Conservation (phyloP, 1,140 invertebrate genomes). For the Drosophila funebris region DNA sequence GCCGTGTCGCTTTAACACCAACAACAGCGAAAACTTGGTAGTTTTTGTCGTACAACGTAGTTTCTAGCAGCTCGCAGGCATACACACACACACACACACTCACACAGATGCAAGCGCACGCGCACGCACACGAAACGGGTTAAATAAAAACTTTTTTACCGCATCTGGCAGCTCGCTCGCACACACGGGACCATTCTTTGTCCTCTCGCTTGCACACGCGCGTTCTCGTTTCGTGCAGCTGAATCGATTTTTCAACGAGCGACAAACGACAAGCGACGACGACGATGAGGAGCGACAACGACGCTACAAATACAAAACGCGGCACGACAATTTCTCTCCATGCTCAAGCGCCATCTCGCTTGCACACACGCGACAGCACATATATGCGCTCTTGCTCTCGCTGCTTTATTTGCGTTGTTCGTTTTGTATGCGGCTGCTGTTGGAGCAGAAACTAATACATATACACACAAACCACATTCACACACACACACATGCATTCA, state of each 20-base stretch:
- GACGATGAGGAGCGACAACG: conserved; percentile 22
- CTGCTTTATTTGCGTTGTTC: conserved; percentile 62
- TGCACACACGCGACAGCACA: background rate
- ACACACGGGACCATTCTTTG: conserved; percentile 5
- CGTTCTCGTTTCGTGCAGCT: conserved; percentile 64
- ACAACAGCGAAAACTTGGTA: conserved; percentile 59
- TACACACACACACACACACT: conserved; percentile 34
- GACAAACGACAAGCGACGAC: conserved; percentile 37
- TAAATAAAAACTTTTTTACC: conserved; percentile 57
- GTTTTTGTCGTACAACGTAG: conserved; percentile 63
- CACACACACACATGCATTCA: conserved; percentile 6
- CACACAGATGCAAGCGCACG: conserved; percentile 31
- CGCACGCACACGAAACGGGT: conserved; percentile 75
- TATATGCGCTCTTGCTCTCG: conserved; percentile 34
- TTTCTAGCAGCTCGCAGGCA: conserved; percentile 47
- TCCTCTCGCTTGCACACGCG: conserved; percentile 37
- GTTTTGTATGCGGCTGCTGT: conserved; percentile 40
- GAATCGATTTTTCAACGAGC: conserved; percentile 73
- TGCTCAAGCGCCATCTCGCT: conserved; percentile 44
- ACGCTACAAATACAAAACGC: conserved; percentile 44
- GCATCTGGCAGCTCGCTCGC: conserved; percentile 50
- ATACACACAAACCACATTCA: conserved; percentile 15
- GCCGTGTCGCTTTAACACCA: conserved; percentile 46
- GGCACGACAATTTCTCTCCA: conserved; percentile 75
- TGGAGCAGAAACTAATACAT: conserved; percentile 37